Evolutionary conservation across 2,797 vertebrate genomes (phyloP), one percentile per base, ranked within the genome.

Genomic region (Phataginus tricuspis): DNA sequence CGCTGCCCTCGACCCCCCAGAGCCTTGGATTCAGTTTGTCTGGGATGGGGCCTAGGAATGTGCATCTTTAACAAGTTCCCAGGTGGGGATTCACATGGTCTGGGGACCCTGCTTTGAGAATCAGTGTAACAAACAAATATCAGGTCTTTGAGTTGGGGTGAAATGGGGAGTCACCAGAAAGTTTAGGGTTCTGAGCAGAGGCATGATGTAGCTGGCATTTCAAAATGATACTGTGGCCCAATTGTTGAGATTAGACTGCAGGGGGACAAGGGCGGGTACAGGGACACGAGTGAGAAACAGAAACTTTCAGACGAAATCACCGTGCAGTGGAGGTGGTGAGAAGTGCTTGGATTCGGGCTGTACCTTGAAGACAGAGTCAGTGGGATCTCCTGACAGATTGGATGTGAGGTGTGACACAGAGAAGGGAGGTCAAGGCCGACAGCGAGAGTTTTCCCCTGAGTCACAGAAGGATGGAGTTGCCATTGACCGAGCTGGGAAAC

Each of bases 271-370:
- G 61, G 9, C 3, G 1, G 61, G 66, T 14, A 19, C 9, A 51
- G 45, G 53, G 66, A 25, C 42, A 5, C 21, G 19, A 34, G 34
- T 11, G 53, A 42, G 39, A 29, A 7, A 59, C 39, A 9, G 27
- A 31, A 27, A 42, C 23, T 25, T 59, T 45, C 37, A 18, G 42
- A 57, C 11, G 18, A 68, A 39, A 59, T 25, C 31, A 9, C 31
- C 1, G 0, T 4, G 18, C 19, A 7, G 39, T 2, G n/a, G 61
- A 12, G 29, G 57, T 5, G 31, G 2, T 3, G 25, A 55, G 69
- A 59, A 13, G 61, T 11, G 37, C 7, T 31, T 23, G 11, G 49
- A 11, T 39, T 25, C 83, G 45, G 25, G 29, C 53, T 51, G 0
- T 27, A 23, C 89, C 21, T 49, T 25, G 57, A 66, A 68, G 85